These are phyloP conservation scores for Euglossa dilemma DNA, from an alignment of 1,140 invertebrate genomes.

Conservation along the genomic window DNA sequence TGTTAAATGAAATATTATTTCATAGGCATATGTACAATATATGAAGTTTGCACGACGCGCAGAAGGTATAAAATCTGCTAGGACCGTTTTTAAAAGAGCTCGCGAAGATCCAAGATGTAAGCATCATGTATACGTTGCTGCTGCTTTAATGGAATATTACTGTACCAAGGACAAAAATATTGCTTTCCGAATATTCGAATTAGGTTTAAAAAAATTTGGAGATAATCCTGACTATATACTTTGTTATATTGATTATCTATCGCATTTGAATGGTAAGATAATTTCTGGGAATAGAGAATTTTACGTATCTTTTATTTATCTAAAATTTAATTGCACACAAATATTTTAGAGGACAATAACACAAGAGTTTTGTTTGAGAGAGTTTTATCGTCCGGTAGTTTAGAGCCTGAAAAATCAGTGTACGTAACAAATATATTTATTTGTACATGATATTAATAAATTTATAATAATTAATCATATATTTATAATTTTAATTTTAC, in stretches of 20 bases:
- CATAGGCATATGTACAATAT: conserved; percentile 97
- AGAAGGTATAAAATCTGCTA: conserved; percentile 98
- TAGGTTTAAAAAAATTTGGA: conserved; percentile 98
- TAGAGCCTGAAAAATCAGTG: conserved; percentile 96
- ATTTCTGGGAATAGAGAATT: neutral
- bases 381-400: conserved; percentile 95
- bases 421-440: conserved; percentile 81
- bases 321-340: neutral
- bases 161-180: conserved; percentile 99
- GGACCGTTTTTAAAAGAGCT: conserved; percentile 97
- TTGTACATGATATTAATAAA: neutral
- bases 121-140: conserved; percentile 97
- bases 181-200: conserved; percentile 98
- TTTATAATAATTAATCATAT: neutral
- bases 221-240: conserved; percentile 97
- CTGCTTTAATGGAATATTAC: conserved; percentile 99
- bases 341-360: conserved; percentile 97
- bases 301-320: neutral
- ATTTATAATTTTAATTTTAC: conserved; percentile 22
- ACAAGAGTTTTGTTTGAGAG: conserved; percentile 98
- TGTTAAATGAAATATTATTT: neutral
- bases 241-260: conserved; percentile 98
- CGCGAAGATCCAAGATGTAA: conserved; percentile 93
- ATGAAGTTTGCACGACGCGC: conserved; percentile 99
- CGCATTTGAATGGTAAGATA: conserved; percentile 95